phyloP scores from a whole-genome alignment of 2,113 vertebrate species.

The Myotis yumanensis region DNA sequence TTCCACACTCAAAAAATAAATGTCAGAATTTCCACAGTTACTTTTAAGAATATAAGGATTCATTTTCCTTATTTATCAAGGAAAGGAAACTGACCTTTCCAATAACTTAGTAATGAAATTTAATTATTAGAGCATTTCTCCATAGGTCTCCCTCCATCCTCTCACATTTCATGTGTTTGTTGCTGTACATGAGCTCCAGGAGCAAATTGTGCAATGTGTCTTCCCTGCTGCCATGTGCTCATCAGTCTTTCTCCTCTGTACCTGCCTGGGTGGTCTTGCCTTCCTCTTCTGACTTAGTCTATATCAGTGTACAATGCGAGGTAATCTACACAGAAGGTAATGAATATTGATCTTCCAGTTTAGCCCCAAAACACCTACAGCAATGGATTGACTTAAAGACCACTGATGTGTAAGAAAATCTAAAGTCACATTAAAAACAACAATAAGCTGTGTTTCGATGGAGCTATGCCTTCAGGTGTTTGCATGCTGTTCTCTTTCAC shows the following conservation, averaged over 20 bases:
- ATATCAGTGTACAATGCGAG: neutral
- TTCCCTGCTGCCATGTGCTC: neutral
- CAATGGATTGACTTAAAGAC: constrained; percentile 4
- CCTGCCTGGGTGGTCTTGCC: neutral
- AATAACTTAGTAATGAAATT: neutral
- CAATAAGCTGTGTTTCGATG: neutral
- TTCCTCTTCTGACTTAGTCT: neutral
- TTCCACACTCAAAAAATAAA: neutral
- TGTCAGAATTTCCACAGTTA: neutral
- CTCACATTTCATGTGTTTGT: neutral
- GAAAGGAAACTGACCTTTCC: neutral
- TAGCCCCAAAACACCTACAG: neutral
- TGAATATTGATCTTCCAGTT: constrained; percentile 47
- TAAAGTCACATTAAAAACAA: neutral
- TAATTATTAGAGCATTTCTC: neutral
- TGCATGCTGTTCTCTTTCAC: neutral
- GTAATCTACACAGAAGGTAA: constrained; percentile 5
- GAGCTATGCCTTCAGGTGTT: neutral
- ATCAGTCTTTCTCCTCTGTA: neutral
- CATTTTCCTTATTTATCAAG: neutral
- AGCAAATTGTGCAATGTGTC: neutral
- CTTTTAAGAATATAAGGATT: neutral
- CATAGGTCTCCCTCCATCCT: neutral
- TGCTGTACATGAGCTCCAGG: neutral
- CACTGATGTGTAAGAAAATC: constrained; percentile 5